A percentile compares a stretch with the other conserved stretches of the same genome.
phyloP scores from a whole-genome alignment of 2,113 vertebrate species.

The Prunella himalayana region DNA sequence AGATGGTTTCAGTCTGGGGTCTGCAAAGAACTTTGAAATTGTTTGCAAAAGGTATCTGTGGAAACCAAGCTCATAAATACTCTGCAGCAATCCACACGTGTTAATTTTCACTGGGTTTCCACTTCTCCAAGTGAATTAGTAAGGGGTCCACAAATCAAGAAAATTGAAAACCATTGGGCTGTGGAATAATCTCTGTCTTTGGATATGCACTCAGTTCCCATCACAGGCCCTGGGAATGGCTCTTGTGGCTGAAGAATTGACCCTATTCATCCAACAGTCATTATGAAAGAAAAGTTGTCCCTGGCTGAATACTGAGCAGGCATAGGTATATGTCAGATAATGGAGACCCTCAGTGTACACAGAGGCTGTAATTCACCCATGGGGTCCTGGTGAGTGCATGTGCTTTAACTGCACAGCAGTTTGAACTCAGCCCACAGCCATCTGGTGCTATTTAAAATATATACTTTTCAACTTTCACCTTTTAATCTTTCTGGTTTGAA shows the following conservation, averaged over 20 bases:
- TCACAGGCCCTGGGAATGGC: not conserved
- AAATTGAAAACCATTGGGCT: not conserved
- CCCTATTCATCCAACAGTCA: not conserved
- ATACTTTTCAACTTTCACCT: slow-evolving; percentile 60
- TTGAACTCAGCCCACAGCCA: slow-evolving; percentile 21
- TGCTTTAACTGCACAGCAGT: not conserved
- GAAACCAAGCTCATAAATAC: slow-evolving; percentile 37
- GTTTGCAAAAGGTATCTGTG: slow-evolving; percentile 4
- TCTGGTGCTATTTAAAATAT: slow-evolving; percentile 51
- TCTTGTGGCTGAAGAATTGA: not conserved
- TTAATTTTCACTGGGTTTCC: slow-evolving; percentile 20
- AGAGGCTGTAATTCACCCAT: slow-evolving; percentile 16
- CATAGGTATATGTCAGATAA: not conserved
- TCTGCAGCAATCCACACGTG: not conserved
- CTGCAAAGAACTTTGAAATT: slow-evolving; percentile 3
- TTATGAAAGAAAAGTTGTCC: slow-evolving; percentile 18
- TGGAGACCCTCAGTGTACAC: not conserved
- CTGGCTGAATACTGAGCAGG: not conserved
- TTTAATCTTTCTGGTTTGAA: slow-evolving; percentile 47
- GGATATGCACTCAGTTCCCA: not conserved
- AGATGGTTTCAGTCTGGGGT: not conserved
- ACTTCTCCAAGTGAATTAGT: not conserved
- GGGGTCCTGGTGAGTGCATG: not conserved
- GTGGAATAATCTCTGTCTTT: not conserved
- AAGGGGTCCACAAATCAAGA: slow-evolving; percentile 15